Base-by-base conservation (phyloP, 2,797 vertebrate species). In the Darevskia nairensis region DNA sequence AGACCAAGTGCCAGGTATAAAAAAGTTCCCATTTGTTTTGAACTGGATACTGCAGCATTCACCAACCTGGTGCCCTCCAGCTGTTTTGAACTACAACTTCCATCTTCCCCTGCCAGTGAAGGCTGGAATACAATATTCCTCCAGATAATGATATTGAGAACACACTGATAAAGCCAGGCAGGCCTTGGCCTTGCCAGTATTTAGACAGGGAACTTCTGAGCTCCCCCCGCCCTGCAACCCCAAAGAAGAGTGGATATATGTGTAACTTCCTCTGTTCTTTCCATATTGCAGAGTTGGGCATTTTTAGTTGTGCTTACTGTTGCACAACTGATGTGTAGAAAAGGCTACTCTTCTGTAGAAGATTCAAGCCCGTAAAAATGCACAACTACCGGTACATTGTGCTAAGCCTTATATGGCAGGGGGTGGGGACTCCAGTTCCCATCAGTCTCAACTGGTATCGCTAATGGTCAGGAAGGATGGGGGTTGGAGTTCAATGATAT, bases 321-420 rank as follows among this genome's bases (percentile, higher is more conserved):
- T 93, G 86, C 75, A 82, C 69, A 85, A 39, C 82, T 55, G 3
- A 59, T 8, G 27, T 64, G 1, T 4, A 41, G 29, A 86, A 71
- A 76, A 41, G 74, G 0, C 0, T 82, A 55, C 8, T 80, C 75
- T 88, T 84, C 84, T 87, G n/a, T 39, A 8, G 68, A 76, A 17
- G 35, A 75, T 78, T 68, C 89, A 61, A 94, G 88, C 19, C 11
- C 17, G 66, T 87, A 82, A 23, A 55, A 39, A 89, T 44, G 29
- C 0, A 0, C 64, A 71, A 23, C 83, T n/a, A n/a, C n/a, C n/a
- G n/a, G n/a, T 84, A 66, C 11, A 9, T 1, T 80, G 66, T 91
- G 78, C 80, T 89, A 87, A 85, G 6, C 71, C 50, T 55, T 55
- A 55, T 55, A 55, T 15, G 50, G 50, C 13, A 15, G 11, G 13